Conservation (phyloP, 2,113 vertebrate species). For the Brachypodius melanocephalos region DNA sequence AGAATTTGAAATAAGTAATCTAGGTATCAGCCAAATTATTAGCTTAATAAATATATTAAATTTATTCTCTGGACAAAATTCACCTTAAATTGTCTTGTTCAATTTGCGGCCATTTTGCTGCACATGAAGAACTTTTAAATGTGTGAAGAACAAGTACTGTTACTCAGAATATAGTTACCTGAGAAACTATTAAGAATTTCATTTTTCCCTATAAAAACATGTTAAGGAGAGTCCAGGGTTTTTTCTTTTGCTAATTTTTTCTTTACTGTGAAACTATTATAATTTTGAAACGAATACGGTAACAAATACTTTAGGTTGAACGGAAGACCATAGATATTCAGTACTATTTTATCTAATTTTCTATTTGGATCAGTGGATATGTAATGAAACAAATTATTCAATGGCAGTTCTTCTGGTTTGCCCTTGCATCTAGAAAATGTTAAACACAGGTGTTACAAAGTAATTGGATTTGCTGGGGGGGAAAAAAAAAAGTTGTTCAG, state of each 20-base stretch:
- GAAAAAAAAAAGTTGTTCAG: not conserved
- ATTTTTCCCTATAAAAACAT: not conserved
- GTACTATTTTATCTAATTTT: not conserved
- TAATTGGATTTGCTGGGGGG: not conserved
- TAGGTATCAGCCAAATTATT: not conserved
- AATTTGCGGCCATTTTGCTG: not conserved
- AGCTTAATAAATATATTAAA: not conserved
- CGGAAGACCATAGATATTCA: not conserved
- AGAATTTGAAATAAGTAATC: not conserved
- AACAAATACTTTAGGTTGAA: not conserved
- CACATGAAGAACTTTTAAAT: not conserved
- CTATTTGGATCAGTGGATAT: not conserved
- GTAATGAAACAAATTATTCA: not conserved
- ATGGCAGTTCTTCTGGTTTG: not conserved
- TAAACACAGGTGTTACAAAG: not conserved
- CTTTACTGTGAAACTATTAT: not conserved
- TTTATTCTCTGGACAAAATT: not conserved
- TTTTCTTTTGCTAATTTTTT: not conserved
- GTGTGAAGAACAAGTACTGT: not conserved
- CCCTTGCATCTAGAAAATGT: not conserved
- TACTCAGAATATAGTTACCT: not conserved
- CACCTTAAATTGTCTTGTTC: not conserved
- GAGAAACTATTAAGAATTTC: not conserved
- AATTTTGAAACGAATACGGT: not conserved
- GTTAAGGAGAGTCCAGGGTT: fast-evolving